Base-by-base conservation (phyloP, 2,797 vertebrate genomes). In the Coendou prehensilis region DNA sequence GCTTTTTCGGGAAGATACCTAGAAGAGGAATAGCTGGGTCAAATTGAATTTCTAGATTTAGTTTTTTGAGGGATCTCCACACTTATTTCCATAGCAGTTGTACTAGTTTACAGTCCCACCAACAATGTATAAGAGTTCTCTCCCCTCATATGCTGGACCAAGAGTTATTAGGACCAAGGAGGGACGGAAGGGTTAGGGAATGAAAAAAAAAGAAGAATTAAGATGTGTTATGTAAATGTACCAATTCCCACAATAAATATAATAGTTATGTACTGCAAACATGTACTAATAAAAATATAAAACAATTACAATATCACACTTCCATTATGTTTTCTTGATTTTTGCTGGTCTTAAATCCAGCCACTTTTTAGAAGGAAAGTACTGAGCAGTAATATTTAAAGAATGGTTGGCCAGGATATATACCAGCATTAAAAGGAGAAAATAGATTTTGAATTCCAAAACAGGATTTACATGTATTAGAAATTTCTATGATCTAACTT, bases 281-380 rank as follows among this genome's bases (percentile, higher is more conserved):
- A 37, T 69, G 67, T 67, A 17, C 33, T 67, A 67, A n/a, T n/a
- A n/a, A 67, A 67, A 67, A n/a, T 17, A 18, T 18, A n/a, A 37
- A 69, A 37, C 41, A 57, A 59, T 23, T 26, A n/a, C 37, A 79
- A 5, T 52, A 47, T 71, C 22, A n/a, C 20, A 61, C 26, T 69
- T 86, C 2, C 37, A 6, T 76, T 67, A 13, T 69, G 28, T 56
- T n/a, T 88, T 88, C 26, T 50, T 79, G 57, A 84, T 64, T 89
- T 80, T 61, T 93, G 47, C 41, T 76, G n/a, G 20, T 92, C n/a
- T 79, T 41, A 94, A 75, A 79, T 79, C 4, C 30, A 93, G 52
- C 30, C 28, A 75, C 23, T 71, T 93, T 89, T 64, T 91, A 45
- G 75, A 95, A 95, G 37, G 41, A 84, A 79, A 96, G 59, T 87